Base-by-base conservation (phyloP, 1,140 invertebrate species). In the Eubasilissa regina region DNA sequence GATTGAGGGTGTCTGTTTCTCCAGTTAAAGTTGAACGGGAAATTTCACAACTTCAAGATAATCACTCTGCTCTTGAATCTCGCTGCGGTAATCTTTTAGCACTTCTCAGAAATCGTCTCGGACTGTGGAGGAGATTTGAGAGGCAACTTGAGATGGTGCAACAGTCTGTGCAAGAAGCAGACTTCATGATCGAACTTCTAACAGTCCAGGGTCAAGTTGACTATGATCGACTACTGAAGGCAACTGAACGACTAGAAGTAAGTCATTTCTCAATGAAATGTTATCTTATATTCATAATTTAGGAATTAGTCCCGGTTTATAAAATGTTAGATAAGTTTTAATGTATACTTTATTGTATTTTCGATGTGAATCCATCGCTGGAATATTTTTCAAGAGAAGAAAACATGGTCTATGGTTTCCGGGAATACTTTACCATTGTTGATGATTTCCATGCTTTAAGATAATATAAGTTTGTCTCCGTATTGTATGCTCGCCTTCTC, bases 161-260 rank as follows among this genome's bases (percentile, higher is more conserved):
- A 68, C 92, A 94, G 45, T 94, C 94, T 0, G 93, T 95, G 0
- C 91, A 95, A 75, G 94, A 96, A 82, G 94, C 94, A 0, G 94
- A 95, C 85, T 96, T 95, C 83, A 95, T 95, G 94, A 94, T 95
- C 88, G 94, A 96, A 83, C 86, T 96, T 12, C 88, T 96, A 3
- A 94, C 93, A 0, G 93, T 96, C 0, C 94, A 95, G 84, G 94
- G 94, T 12, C 92, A 93, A 51, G 93, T 96, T 1, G 94, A 96
- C 87, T 95, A 95, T 81, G 94, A 95, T 70, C 90, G 94, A 43
- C 86, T 96, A 56, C 87, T 93, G n/a, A 95, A 94, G 83, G 94
- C 94, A 45, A 95, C 94, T 0, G 94, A 95, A 85, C 89, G 94
- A 84, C 87, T 95, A 75, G 94, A 95, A 92, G 94, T 95, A 77